phyloP scores from a whole-genome alignment of 2,797 vertebrate species.

The Melanotaenia pygmaea region DNA sequence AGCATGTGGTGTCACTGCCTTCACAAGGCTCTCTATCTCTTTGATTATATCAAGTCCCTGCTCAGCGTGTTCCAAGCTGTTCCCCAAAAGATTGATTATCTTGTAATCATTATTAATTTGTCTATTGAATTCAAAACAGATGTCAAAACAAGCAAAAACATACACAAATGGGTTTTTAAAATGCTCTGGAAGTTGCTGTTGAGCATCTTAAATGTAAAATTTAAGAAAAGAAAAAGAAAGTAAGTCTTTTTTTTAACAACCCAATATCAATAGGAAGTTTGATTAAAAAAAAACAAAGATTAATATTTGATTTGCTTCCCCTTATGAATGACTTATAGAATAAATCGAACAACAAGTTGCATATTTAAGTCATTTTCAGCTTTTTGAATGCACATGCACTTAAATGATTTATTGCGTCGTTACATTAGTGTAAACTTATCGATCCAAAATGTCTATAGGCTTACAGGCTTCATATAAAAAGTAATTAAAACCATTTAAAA shows the following conservation, averaged over 20 bases:
- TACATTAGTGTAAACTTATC: not conserved
- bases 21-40: constrained; percentile 26
- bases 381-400: not conserved
- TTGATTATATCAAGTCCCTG: constrained; percentile 37
- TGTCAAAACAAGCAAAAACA: not conserved
- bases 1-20: constrained; percentile 61
- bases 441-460: not conserved
- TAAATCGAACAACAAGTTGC: not conserved
- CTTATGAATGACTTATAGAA: not conserved
- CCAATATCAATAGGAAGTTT: no score
- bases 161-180: not conserved
- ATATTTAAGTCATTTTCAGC: not conserved
- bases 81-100: not conserved
- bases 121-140: not conserved
- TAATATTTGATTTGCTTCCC: not conserved
- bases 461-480: not conserved
- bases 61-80: not conserved
- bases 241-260: no score
- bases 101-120: not conserved
- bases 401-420: not conserved
- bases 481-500: not conserved
- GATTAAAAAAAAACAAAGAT: no score
- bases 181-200: not conserved
- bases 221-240: not conserved
- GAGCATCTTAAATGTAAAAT: not conserved